These are phyloP conservation scores for Euplagia quadripunctaria DNA, from an alignment of 2,888 invertebrate species.

Conservation along the genomic window DNA sequence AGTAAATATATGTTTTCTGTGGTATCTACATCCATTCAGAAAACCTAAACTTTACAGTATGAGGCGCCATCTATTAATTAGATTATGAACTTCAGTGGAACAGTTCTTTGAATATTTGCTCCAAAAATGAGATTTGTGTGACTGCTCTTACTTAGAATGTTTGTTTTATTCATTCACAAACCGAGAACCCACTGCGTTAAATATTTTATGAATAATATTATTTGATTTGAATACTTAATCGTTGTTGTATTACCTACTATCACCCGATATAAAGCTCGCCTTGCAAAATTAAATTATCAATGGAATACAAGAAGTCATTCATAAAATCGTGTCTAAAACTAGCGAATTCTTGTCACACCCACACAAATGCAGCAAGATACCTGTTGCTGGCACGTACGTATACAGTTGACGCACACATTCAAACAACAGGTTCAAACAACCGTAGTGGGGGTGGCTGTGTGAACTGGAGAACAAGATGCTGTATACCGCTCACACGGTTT, in stretches of 20 bases:
- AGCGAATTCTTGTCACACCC: slow-evolving; percentile 51
- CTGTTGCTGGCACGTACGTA: slow-evolving; percentile 44
- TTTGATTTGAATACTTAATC: too few species aligned
- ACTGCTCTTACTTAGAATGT: not conserved
- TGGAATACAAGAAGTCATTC: slow-evolving; percentile 50
- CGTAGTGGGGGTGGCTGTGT: slow-evolving; percentile 68
- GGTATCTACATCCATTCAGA: not conserved
- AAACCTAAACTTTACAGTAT: not conserved
- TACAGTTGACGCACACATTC: slow-evolving; percentile 40
- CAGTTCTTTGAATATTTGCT: not conserved
- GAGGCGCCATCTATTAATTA: slow-evolving; percentile 11
- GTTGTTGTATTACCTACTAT: not conserved
- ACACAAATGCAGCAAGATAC: slow-evolving; percentile 55
- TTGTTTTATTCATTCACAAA: not conserved
- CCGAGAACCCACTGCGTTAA: not conserved
- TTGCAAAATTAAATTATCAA: slow-evolving; percentile 27
- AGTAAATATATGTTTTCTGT: too few species aligned
- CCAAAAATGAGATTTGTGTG: slow-evolving; percentile 4
- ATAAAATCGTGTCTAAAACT: slow-evolving; percentile 46
- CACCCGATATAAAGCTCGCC: slow-evolving; percentile 5
- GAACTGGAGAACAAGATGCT: slow-evolving; percentile 63
- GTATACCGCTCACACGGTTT: slow-evolving; percentile 48
- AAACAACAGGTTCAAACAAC: slow-evolving; percentile 68
- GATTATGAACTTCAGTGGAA: not conserved
- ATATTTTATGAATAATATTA: not conserved